Evolutionary conservation across 2,797 vertebrate genomes (phyloP).

Genomic region (Hylomyscus alleni): DNA sequence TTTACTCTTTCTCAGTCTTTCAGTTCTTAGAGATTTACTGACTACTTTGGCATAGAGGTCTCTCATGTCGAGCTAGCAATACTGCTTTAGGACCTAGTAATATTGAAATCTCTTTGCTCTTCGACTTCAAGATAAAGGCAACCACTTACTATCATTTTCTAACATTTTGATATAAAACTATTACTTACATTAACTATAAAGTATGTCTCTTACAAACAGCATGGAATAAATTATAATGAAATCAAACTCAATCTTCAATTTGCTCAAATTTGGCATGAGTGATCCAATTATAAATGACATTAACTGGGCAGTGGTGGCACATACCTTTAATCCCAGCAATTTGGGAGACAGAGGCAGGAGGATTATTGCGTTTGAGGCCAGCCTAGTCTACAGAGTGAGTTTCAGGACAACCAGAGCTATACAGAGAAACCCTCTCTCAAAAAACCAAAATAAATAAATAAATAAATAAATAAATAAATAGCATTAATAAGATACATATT

Average conservation of each 20-base stretch:
- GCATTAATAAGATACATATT: neutral
- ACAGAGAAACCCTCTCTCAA: no score
- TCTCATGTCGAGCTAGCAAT: neutral
- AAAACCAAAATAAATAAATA: no score
- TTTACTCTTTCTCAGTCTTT: neutral
- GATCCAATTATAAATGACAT: neutral
- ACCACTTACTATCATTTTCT: neutral
- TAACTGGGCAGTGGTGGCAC: neutral
- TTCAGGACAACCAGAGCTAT: no score
- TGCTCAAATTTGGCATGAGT: neutral
- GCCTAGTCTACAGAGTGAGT: no score
- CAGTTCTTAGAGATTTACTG: neutral
- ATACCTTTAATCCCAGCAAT: no score
- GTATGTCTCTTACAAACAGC: neutral
- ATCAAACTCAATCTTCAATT: neutral
- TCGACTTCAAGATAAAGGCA: neutral
- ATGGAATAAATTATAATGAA: neutral
- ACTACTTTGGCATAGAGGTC: neutral
- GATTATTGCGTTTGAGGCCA: no score
- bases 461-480: no score
- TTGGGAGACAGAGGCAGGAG: no score
- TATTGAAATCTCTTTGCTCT: neutral
- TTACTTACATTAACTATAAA: neutral
- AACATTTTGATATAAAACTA: neutral
- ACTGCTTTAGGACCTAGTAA: neutral